phyloP scores from a whole-genome alignment of 2,888 invertebrate genomes.

The Flexamia atlantica region DNA sequence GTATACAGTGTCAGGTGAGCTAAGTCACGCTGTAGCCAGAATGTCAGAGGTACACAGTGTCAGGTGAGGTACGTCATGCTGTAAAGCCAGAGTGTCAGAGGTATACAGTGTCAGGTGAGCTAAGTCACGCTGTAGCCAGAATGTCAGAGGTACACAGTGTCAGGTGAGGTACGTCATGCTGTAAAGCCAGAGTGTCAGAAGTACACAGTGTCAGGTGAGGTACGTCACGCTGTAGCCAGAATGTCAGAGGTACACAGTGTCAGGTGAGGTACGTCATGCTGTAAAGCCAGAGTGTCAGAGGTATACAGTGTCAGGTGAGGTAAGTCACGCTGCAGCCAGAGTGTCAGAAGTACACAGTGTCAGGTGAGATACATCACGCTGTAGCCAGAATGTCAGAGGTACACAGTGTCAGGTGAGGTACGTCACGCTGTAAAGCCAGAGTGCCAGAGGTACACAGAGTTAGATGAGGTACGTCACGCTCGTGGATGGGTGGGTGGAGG shows the following conservation, averaged over 20 bases:
- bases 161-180: neutral
- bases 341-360: constrained; percentile 36
- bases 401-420: neutral
- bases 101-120: too few species aligned
- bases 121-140: neutral
- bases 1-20: neutral
- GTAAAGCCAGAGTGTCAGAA: neutral
- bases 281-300: neutral
- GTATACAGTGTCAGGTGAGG: neutral
- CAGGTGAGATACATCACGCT: too few species aligned
- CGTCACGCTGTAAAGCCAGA: neutral
- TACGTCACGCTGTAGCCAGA: neutral
- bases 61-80: neutral
- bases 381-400: neutral
- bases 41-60: neutral
- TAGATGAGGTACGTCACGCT: neutral
- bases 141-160: constrained; percentile 7
- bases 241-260: constrained; percentile 19
- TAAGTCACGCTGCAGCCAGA: neutral
- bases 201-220: neutral
- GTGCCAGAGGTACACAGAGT: neutral
- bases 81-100: neutral
- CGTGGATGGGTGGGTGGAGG: neutral
- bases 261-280: neutral
- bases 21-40: neutral